Evolutionary conservation across 1,140 invertebrate genomes (phyloP), one percentile per base, ranked within the genome.

Genomic region (Heterodera schachtii): DNA sequence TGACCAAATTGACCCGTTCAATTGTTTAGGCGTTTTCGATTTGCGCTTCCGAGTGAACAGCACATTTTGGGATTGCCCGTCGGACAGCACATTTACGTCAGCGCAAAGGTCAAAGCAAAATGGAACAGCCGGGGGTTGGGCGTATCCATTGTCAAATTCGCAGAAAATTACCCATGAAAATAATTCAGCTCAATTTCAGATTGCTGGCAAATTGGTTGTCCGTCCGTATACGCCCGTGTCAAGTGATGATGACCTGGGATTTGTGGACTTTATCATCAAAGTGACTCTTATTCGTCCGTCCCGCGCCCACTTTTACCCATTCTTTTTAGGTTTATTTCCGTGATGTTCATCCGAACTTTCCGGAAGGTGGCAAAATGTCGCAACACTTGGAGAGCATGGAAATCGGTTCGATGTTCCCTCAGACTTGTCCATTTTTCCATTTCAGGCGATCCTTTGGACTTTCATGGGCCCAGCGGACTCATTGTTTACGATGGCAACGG

Each of bases 161-260:
- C n/a, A 67, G 11, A 46, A 44, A 67, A 43, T n/a, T 52, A 11
- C 16, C 31, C 31, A 31, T 31, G 31, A 31, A 31, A 31, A 31
- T 31, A 31, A 31, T 31, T 31, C 0, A 0, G 31, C 31, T 31
- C 31, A 31, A 31, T 78, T 82, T 78, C 82, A 87, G 84, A 93
- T 99, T 82, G 94, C 95, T 87, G 95, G 94, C 84, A 94, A 97
- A 86, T 91, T 98, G 46, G 93, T 98, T 41, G 95, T 98, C 84
- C 93, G 97, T 82, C 94, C 97, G 0, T 99, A 99, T 89, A 99
- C 97, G 41, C 98, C 98, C 19, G 95, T 98, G 5, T 95, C 95
- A 0, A 95, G 94, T 90, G 96, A 98, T 92, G 95, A 98, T 86
- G 94, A 98, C 87, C 92, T 94, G 81, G 97, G 98, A 13, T 95